phyloP scores from a whole-genome alignment of 1,140 invertebrate species.

The Pseudomyrmex flavicornis region DNA sequence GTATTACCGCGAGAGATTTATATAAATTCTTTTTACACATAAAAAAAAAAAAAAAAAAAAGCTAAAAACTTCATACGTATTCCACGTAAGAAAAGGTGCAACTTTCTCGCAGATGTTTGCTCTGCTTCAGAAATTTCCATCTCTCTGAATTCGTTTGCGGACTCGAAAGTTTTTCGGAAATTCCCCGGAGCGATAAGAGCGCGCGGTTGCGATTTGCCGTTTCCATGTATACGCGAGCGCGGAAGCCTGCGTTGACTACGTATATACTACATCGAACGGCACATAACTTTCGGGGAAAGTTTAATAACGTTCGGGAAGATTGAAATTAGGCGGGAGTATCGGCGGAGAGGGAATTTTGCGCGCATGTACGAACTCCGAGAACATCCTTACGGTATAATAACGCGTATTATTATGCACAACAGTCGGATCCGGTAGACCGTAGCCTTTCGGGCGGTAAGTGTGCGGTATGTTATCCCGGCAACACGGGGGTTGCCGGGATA shows the following conservation, averaged over 20 bases:
- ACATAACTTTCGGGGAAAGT: constrained; percentile 57
- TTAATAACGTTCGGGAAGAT: constrained; percentile 66
- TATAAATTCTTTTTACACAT: not conserved
- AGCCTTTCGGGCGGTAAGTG: not conserved
- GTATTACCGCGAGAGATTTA: not conserved
- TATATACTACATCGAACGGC: constrained; percentile 16
- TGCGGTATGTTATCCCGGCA: constrained; percentile 22
- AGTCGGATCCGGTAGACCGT: constrained; percentile 28
- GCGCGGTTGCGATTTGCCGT: constrained; percentile 49
- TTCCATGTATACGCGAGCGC: constrained; percentile 2
- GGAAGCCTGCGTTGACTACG: not conserved
- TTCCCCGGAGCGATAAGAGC: constrained; percentile 50
- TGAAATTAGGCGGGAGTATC: constrained; percentile 43
- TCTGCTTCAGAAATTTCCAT: constrained; percentile 34
- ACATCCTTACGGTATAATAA: constrained; percentile 6
- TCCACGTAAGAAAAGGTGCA: not conserved
- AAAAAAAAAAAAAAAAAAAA: not conserved
- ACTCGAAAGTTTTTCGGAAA: constrained; percentile 68
- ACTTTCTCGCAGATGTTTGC: constrained; percentile 5
- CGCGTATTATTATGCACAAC: constrained; percentile 48
- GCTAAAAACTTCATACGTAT: constrained; percentile 9
- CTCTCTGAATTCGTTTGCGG: constrained; percentile 46
- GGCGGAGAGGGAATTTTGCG: constrained; percentile 50
- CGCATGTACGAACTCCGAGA: constrained; percentile 21
- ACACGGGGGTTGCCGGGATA: not conserved